Percentiles rank a stretch among this genome's conserved stretches.
phyloP scores from a whole-genome alignment of 2,888 invertebrate species.

The Rhimphoctona megacephalus region DNA sequence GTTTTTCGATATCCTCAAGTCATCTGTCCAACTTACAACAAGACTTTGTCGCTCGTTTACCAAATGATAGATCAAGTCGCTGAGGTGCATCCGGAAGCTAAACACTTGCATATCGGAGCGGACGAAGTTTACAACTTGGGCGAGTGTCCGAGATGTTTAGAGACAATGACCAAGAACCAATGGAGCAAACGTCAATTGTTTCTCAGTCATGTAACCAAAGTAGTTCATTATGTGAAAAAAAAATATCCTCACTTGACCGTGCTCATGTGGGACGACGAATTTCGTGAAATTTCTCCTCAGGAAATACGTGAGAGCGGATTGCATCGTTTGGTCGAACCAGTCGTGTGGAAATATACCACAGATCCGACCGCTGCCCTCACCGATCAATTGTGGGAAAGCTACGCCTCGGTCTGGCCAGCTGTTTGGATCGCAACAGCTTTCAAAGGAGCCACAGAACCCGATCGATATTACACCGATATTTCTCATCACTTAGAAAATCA shows the following conservation, averaged over 20 bases:
- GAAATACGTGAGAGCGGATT: constrained; percentile 85
- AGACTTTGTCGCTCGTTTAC: constrained; percentile 87
- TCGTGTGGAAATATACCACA: constrained; percentile 90
- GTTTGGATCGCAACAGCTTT: constrained; percentile 94
- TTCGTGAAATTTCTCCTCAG: constrained; percentile 86
- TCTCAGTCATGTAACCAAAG: constrained; percentile 87
- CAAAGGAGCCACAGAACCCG: constrained; percentile 90
- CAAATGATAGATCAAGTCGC: constrained; percentile 91
- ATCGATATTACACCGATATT: constrained; percentile 86
- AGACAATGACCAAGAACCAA: constrained; percentile 81
- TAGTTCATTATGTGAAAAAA: constrained; percentile 85
- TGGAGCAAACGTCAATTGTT: constrained; percentile 87
- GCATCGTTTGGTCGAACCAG: constrained; percentile 87
- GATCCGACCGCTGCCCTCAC: constrained; percentile 83
- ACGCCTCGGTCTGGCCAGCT: constrained; percentile 87
- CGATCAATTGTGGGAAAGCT: constrained; percentile 87
- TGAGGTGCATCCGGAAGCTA: constrained; percentile 86
- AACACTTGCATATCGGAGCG: constrained; percentile 91
- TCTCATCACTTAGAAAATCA: constrained; percentile 90
- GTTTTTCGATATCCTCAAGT: constrained; percentile 87
- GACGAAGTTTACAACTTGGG: constrained; percentile 93
- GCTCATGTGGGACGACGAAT: constrained; percentile 94
- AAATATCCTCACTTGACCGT: constrained; percentile 86
- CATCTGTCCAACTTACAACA: constrained; percentile 89
- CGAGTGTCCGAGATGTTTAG: constrained; percentile 87